phyloP scores from a whole-genome alignment of 1,140 invertebrate genomes.

The Caerostris darwini region DNA sequence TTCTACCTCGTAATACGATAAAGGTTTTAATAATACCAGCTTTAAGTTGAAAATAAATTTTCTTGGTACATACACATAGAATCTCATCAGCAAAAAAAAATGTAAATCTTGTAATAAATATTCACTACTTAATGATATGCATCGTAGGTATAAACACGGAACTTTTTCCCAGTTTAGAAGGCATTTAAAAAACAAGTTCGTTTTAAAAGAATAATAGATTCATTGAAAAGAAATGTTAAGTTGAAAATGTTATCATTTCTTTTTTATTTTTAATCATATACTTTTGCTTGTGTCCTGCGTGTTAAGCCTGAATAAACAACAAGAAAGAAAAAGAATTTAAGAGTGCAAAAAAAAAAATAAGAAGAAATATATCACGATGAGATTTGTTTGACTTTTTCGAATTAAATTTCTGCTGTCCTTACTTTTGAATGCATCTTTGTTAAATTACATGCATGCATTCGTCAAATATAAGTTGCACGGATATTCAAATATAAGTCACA shows the following conservation, averaged over 20 bases:
- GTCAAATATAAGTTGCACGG: no score
- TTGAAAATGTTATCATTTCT: conserved; percentile 23
- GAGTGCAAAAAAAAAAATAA: neutral
- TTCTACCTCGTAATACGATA: no score
- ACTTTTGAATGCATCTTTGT: neutral
- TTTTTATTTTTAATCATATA: neutral
- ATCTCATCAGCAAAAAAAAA: neutral
- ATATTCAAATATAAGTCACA: no score
- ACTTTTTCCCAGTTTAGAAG: neutral
- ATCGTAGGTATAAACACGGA: neutral
- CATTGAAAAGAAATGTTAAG: conserved; percentile 23
- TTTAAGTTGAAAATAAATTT: neutral
- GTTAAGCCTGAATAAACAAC: conserved; percentile 3
- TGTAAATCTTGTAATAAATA: neutral
- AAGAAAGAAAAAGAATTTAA: neutral
- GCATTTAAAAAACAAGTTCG: conserved; percentile 9
- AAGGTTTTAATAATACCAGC: no score
- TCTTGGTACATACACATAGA: neutral
- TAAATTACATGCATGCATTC: neutral
- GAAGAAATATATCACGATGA: conserved; percentile 26
- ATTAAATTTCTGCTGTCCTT: conserved; percentile 1
- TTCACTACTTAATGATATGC: conserved; percentile 28
- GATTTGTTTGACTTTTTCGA: conserved; percentile 57
- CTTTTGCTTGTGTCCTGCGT: neutral
- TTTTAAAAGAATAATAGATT: conserved; percentile 40